Conservation (phyloP, 2,113 vertebrate genomes). For the Larimichthys crocea region DNA sequence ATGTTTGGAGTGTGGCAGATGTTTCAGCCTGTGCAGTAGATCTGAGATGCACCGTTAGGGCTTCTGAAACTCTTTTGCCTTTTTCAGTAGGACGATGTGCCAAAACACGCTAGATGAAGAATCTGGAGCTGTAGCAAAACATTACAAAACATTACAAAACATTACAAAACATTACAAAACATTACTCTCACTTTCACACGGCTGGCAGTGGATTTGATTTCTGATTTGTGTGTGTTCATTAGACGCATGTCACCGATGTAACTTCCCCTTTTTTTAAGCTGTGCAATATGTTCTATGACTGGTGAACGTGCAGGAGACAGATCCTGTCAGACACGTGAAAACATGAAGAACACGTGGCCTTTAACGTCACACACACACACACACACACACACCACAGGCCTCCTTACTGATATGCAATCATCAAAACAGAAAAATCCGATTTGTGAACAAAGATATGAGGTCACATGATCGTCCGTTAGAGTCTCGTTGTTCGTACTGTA, state of each 20-base stretch:
- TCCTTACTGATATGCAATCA: slow-evolving; percentile 46
- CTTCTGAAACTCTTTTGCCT: slow-evolving; percentile 51
- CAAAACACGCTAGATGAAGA: slow-evolving; percentile 53
- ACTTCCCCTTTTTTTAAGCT: slow-evolving; percentile 32
- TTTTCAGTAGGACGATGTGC: slow-evolving; percentile 55
- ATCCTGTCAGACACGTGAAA: slow-evolving; percentile 18
- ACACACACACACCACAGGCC: slow-evolving; percentile 21
- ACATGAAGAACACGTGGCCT: slow-evolving; percentile 22
- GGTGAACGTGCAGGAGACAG: slow-evolving; percentile 14
- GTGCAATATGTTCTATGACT: slow-evolving; percentile 58
- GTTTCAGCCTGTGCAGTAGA: slow-evolving; percentile 21
- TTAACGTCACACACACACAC: slow-evolving; percentile 26
- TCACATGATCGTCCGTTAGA: neutral
- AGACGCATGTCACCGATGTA: slow-evolving; percentile 24
- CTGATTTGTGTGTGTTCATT: slow-evolving; percentile 32
- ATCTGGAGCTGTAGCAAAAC: slow-evolving; percentile 49
- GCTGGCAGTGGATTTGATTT: slow-evolving; percentile 18
- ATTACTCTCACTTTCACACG: slow-evolving; percentile 38
- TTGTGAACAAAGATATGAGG: neutral
- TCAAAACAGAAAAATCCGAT: neutral
- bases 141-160: slow-evolving; percentile 37
- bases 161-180: slow-evolving; percentile 45
- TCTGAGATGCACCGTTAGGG: slow-evolving; percentile 25
- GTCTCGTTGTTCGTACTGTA: slow-evolving; percentile 17
- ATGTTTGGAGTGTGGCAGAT: slow-evolving; percentile 26